Evolutionary conservation across 1,140 invertebrate species (phyloP).

Genomic region (Zophobas atratus): DNA sequence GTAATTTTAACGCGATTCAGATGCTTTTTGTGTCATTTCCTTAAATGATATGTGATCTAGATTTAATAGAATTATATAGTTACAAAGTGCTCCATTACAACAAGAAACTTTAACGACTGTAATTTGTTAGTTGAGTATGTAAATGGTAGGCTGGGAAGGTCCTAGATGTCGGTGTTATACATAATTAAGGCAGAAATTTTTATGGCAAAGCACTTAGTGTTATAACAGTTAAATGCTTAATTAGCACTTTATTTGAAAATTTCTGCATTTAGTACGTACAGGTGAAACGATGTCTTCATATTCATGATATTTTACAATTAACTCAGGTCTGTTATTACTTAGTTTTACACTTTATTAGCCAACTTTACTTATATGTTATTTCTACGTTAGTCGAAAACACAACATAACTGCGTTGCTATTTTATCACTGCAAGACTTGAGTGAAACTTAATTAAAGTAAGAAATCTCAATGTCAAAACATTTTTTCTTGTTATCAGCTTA

Average conservation of each 20-base stretch:
- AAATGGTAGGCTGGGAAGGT: slow-evolving; percentile 9
- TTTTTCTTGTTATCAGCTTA: no score
- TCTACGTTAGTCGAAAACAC: no score
- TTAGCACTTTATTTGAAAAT: not conserved
- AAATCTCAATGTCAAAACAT: no score
- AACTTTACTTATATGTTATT: no score
- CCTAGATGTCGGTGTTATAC: slow-evolving; percentile 5
- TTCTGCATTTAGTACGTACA: not conserved
- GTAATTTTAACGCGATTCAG: slow-evolving; percentile 35
- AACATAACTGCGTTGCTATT: no score
- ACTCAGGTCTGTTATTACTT: no score
- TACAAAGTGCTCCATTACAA: slow-evolving; percentile 25
- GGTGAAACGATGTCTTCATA: no score
- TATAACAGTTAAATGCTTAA: not conserved
- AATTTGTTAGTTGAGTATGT: slow-evolving; percentile 35
- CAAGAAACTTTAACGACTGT: slow-evolving; percentile 23
- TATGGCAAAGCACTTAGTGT: not conserved
- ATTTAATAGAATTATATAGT: slow-evolving; percentile 37
- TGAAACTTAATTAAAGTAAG: no score
- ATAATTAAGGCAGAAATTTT: not conserved
- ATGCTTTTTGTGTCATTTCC: slow-evolving; percentile 29
- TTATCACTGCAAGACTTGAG: no score
- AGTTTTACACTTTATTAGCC: no score
- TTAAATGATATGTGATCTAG: slow-evolving; percentile 43
- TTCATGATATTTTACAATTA: no score